Conservation (phyloP, 2,888 invertebrate genomes). For the Parnassius orleans region DNA sequence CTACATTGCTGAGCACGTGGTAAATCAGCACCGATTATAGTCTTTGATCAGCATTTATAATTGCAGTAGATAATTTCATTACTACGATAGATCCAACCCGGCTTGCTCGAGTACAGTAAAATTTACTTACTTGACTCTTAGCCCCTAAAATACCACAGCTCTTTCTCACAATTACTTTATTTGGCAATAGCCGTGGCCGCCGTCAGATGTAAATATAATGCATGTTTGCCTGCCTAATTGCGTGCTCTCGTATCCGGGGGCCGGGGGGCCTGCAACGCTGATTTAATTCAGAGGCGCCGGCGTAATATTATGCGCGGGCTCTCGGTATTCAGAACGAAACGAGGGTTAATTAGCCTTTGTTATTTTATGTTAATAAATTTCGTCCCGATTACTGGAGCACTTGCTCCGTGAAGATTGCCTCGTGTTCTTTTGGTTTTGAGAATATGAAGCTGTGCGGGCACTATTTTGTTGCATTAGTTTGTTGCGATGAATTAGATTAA, state of each 20-base stretch:
- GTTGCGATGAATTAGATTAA: too few relatives aligned
- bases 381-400: conserved; percentile 46
- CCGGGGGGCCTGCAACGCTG: conserved; percentile 17
- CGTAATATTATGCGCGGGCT: conserved; percentile 56
- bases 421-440: conserved; percentile 15
- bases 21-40: too few relatives aligned
- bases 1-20: too few relatives aligned
- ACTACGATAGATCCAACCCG: too few relatives aligned
- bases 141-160: too few relatives aligned
- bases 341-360: conserved; percentile 73
- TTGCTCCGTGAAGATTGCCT: conserved; percentile 12
- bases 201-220: conserved; percentile 3
- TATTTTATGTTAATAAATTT: conserved; percentile 78
- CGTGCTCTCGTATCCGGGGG: conserved; percentile 4
- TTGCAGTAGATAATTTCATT: too few relatives aligned
- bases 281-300: conserved; percentile 24
- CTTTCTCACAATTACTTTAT: neutral
- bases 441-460: conserved; percentile 1
- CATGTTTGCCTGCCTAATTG: conserved; percentile 18
- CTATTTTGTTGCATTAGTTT: conserved; percentile 1
- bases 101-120: too few relatives aligned
- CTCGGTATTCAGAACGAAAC: conserved; percentile 38
- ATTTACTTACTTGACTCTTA: too few relatives aligned
- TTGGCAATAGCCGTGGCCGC: neutral
- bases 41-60: too few relatives aligned